phyloP scores from a whole-genome alignment of 2,797 vertebrate genomes.

The Myiotriccus ornatus region DNA sequence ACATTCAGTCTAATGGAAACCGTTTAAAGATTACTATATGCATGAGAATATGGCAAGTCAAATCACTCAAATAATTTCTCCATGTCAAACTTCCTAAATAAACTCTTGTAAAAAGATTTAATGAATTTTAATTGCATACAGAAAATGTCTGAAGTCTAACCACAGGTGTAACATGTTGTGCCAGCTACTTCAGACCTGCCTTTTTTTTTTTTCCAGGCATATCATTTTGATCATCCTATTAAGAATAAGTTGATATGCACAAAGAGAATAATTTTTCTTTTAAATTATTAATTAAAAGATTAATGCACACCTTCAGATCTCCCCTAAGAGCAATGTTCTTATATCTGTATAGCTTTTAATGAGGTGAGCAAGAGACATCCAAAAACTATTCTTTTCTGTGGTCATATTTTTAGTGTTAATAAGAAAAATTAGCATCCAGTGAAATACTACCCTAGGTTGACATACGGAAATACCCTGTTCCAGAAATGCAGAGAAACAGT shows the following conservation, averaged over 20 bases:
- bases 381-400: background rate
- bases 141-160: slow-evolving; percentile 29
- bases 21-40: background rate
- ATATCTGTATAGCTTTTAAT: slow-evolving; percentile 29
- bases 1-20: background rate
- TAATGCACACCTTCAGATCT: slow-evolving; percentile 14
- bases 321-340: background rate
- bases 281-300: slow-evolving; percentile 60
- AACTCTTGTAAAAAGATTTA: background rate
- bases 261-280: slow-evolving; percentile 31
- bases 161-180: background rate
- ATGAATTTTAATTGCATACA: slow-evolving; percentile 15
- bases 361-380: background rate
- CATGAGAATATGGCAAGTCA: background rate
- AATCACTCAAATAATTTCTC: background rate
- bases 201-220: background rate
- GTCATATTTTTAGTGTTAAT: background rate
- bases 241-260: slow-evolving; percentile 19
- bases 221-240: slow-evolving; percentile 35
- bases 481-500: background rate
- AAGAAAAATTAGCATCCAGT: background rate
- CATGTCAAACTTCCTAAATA: background rate
- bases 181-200: background rate
- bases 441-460: background rate
- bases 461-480: background rate